These are phyloP conservation scores for Tyria jacobaeae DNA, from an alignment of 2,888 invertebrate genomes.

Conservation along the genomic window DNA sequence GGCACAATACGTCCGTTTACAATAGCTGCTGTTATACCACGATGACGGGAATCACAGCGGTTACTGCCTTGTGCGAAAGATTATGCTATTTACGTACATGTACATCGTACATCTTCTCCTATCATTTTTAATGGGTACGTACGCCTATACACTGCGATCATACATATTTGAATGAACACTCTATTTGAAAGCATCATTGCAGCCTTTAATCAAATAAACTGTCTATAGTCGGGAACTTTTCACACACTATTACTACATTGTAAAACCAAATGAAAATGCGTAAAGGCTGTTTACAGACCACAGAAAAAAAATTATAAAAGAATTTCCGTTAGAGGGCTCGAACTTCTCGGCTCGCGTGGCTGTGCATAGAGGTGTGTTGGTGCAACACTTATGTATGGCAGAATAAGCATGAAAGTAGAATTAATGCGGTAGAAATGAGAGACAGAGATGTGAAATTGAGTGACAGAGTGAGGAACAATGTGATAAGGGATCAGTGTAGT, in stretches of 20 bases:
- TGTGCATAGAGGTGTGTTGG: too few relatives aligned
- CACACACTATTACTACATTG: not conserved
- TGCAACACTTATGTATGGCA: too few relatives aligned
- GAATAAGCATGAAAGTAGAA: too few relatives aligned
- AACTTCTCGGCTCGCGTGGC: too few relatives aligned
- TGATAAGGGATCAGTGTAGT: too few relatives aligned
- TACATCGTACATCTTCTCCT: conserved; percentile 13
- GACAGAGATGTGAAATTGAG: too few relatives aligned
- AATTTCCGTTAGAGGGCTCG: too few relatives aligned
- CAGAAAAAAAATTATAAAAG: too few relatives aligned
- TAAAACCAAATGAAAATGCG: too few relatives aligned
- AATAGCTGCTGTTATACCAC: conserved; percentile 73
- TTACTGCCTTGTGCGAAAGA: conserved; percentile 70
- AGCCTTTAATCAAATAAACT: not conserved
- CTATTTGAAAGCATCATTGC: not conserved
- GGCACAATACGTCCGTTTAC: conserved; percentile 78
- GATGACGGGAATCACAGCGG: conserved; percentile 74
- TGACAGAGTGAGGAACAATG: too few relatives aligned
- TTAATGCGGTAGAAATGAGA: too few relatives aligned
- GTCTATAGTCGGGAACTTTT: not conserved
- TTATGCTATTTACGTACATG: conserved; percentile 74
- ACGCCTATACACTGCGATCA: not conserved
- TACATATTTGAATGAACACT: not conserved
- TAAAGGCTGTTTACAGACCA: too few relatives aligned
- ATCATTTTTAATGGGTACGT: conserved; percentile 5